Conservation (phyloP, 1,140 invertebrate genomes). For the Phymastichus coffea region DNA sequence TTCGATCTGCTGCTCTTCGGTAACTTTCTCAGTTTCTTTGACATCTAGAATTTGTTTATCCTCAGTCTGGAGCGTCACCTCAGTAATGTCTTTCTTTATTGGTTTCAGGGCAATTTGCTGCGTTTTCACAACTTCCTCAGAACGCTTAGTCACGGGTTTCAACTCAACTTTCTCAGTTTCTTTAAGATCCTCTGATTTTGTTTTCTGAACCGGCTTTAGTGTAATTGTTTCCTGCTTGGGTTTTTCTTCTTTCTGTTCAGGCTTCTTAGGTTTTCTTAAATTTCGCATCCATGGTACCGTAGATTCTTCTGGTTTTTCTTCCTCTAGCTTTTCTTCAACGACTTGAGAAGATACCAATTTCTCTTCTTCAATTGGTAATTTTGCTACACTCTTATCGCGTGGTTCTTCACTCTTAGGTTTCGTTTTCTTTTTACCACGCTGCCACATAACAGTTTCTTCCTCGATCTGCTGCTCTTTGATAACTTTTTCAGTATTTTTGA, state of each 20-base stretch:
- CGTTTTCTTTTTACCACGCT: constrained; percentile 24
- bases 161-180: not conserved
- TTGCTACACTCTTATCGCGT: constrained; percentile 32
- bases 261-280: constrained; percentile 18
- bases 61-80: constrained; percentile 13
- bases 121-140: not conserved
- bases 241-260: no score
- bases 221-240: no score
- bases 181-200: constrained; percentile 23
- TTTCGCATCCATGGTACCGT: constrained; percentile 27
- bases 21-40: constrained; percentile 3
- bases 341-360: constrained; percentile 19
- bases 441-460: constrained; percentile 31
- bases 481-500: constrained; percentile 32
- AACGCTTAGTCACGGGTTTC: not conserved
- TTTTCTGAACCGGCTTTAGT: no score
- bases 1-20: not conserved
- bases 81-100: not conserved
- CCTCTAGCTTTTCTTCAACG: constrained; percentile 36
- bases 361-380: not conserved
- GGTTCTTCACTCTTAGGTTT: constrained; percentile 23
- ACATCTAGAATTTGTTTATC: constrained; percentile 21
- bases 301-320: constrained; percentile 29
- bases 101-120: not conserved
- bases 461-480: constrained; percentile 29